Conservation (phyloP, 2,113 vertebrate species). For the Solea senegalensis region DNA sequence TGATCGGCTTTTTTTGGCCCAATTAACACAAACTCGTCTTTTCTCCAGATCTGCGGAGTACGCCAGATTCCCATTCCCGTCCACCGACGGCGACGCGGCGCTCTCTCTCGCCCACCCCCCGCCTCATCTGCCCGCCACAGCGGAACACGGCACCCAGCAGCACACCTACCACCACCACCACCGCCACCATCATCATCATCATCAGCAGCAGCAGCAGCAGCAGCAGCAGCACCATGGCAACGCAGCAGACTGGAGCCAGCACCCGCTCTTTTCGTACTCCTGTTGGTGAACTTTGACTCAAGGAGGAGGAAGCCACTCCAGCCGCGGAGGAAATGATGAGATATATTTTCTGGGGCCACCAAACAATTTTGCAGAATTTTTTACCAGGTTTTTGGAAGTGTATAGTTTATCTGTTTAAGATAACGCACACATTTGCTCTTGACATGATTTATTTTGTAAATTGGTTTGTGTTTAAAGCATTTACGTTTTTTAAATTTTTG, state of each 20-base stretch:
- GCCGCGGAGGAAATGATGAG: neutral
- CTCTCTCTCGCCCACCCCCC: slow-evolving; percentile 23
- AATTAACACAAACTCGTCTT: neutral
- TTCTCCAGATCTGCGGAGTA: slow-evolving; percentile 46
- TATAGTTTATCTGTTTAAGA: no score
- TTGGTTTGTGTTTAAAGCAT: no score
- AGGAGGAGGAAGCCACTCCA: neutral
- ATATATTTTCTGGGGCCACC: neutral
- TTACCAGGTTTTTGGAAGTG: no score
- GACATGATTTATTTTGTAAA: no score
- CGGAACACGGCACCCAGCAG: slow-evolving; percentile 39
- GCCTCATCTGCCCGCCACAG: slow-evolving; percentile 7
- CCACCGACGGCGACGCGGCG: neutral
- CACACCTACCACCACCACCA: slow-evolving; percentile 47
- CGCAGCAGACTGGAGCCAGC: slow-evolving; percentile 87
- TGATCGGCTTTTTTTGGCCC: no score
- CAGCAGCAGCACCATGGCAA: slow-evolving; percentile 68
- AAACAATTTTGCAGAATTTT: no score
- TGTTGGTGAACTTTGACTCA: slow-evolving; percentile 81
- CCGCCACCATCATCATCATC: slow-evolving; percentile 59
- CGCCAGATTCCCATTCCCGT: slow-evolving; percentile 18
- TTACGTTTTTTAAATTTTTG: no score
- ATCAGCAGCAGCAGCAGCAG: slow-evolving; percentile 36
- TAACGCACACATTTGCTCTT: no score
- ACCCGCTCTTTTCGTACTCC: slow-evolving; percentile 87